Evolutionary conservation across 2,797 vertebrate genomes (phyloP).

Genomic region (Phaenicophaeus curvirostris): DNA sequence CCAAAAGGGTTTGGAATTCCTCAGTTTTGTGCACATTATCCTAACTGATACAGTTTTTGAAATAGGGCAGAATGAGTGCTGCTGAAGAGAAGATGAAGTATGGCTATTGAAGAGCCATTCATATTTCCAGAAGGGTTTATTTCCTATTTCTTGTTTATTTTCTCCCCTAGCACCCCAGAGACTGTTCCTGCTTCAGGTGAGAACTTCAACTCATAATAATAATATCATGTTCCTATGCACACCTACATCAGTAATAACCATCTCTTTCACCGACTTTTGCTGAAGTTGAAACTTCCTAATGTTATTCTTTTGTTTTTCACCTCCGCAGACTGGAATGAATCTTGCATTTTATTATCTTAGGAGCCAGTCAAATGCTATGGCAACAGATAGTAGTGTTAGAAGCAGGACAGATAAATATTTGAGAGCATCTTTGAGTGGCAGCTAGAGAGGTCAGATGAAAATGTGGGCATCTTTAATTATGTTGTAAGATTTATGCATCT

Average conservation of each 20-base stretch:
- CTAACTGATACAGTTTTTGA: neutral
- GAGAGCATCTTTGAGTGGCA: neutral
- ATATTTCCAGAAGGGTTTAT: accelerated
- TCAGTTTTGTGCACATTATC: neutral
- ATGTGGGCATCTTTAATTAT: neutral
- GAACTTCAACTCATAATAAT: neutral
- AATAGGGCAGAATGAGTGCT: neutral
- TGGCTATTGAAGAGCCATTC: neutral
- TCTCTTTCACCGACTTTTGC: neutral
- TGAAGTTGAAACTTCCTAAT: neutral
- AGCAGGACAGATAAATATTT: neutral
- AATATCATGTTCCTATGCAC: neutral
- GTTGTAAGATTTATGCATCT: neutral
- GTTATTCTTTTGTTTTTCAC: neutral
- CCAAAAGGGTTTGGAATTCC: neutral
- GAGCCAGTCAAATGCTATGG: neutral
- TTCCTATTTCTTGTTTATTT: neutral
- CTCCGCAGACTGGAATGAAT: neutral
- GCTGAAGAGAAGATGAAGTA: neutral
- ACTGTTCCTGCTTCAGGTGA: neutral
- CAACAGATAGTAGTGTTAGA: neutral
- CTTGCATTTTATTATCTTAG: neutral
- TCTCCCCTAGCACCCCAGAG: neutral
- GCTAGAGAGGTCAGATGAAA: neutral
- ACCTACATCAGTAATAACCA: neutral